Evolutionary conservation across 2,797 vertebrate genomes (phyloP).

Genomic region (Poeciliopsis turneri): DNA sequence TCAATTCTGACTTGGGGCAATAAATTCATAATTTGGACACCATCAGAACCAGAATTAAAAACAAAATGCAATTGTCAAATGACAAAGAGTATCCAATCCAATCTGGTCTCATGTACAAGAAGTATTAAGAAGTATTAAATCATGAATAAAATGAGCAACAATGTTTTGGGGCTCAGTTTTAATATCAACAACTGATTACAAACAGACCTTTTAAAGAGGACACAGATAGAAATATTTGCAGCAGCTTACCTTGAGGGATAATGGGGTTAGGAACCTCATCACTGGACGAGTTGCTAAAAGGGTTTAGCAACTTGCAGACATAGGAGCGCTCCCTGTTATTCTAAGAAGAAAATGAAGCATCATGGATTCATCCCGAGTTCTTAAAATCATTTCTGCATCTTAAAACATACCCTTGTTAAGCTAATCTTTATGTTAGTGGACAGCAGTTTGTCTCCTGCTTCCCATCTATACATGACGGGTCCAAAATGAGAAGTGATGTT

Average conservation of each 20-base stretch:
- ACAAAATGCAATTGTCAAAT: no score
- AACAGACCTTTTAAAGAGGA: no score
- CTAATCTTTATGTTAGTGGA: not conserved
- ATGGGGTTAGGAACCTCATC: not conserved
- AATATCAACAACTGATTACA: no score
- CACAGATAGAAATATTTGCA: not conserved
- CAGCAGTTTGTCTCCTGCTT: not conserved
- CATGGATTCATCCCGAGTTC: not conserved
- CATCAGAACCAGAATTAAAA: no score
- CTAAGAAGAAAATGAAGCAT: not conserved
- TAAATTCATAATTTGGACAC: not conserved
- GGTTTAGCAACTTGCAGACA: not conserved
- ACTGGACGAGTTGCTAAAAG: constrained; percentile 5
- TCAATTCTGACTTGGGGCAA: not conserved
- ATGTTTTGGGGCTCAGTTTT: no score
- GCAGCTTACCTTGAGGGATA: not conserved
- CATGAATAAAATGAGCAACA: no score
- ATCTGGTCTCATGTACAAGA: no score
- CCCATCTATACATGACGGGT: not conserved
- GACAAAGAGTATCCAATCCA: no score
- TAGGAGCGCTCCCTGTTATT: rapidly evolving
- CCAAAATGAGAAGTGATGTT: not conserved
- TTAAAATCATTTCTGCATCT: not conserved
- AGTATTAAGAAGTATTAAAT: no score
- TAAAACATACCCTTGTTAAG: not conserved